A percentile compares a stretch with the other conserved stretches of the same genome.
Conservation (phyloP, 1,140 invertebrate species). For the Steinernema khuongi region DNA sequence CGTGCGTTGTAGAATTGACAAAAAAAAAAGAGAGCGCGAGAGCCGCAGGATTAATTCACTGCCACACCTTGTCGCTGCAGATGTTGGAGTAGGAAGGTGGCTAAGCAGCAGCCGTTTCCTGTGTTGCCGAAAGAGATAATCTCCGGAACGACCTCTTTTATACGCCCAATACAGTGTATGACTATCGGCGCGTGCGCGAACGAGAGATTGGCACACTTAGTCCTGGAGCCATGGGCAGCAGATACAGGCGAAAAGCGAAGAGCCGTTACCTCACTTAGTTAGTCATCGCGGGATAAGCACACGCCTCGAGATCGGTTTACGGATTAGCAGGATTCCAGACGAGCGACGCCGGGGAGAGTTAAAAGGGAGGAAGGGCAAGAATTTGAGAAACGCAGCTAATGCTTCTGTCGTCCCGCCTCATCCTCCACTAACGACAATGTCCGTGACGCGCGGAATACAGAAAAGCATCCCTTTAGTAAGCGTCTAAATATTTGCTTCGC, state of each 20-base stretch:
- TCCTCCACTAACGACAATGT: background rate
- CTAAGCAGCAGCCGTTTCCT: background rate
- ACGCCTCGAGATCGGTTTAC: background rate
- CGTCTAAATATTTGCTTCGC: background rate
- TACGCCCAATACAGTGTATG: background rate
- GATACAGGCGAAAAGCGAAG: too few relatives aligned
- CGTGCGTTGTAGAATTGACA: background rate
- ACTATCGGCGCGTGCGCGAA: background rate
- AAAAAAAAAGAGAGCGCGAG: background rate
- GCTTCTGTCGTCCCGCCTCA: background rate
- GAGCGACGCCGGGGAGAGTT: background rate
- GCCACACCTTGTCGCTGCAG: background rate
- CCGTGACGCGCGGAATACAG: background rate
- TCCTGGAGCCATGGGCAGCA: background rate
- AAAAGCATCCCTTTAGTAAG: background rate
- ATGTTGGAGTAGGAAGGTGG: background rate
- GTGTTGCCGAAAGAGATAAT: background rate
- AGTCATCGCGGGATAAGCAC: too few relatives aligned
- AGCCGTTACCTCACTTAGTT: too few relatives aligned
- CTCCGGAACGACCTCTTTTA: background rate
- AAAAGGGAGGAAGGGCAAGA: background rate
- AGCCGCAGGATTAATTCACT: background rate
- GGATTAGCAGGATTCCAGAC: background rate
- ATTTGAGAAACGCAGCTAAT: background rate
- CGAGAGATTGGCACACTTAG: background rate